Percentiles rank a stretch among this genome's conserved stretches.
Conservation (phyloP, 2,888 invertebrate species). For the Elysia crispata region DNA sequence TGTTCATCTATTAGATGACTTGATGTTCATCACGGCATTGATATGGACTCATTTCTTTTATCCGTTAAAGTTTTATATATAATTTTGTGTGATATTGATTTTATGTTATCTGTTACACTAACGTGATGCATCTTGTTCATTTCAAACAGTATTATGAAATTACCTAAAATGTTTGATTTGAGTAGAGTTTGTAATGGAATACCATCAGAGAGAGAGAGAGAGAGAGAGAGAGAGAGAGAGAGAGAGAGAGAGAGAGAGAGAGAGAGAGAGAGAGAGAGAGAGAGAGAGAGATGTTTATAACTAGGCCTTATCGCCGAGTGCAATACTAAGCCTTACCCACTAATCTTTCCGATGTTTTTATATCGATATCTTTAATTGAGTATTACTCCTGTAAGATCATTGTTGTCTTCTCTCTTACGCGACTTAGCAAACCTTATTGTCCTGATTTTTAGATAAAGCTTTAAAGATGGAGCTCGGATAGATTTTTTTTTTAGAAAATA, state of each 20-base stretch:
- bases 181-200: not conserved
- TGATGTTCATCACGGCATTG: too few species aligned
- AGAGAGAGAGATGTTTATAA: slow-evolving; percentile 10
- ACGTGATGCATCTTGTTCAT: not conserved
- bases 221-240: slow-evolving; percentile 5
- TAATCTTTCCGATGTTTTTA: not conserved
- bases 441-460: too few species aligned
- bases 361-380: too few species aligned
- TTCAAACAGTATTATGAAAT: not conserved
- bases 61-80: too few species aligned
- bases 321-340: not conserved
- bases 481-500: too few species aligned
- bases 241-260: slow-evolving; percentile 5
- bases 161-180: not conserved
- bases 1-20: not conserved
- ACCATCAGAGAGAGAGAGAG: slow-evolving; percentile 6
- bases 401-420: too few species aligned
- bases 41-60: too few species aligned
- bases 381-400: too few species aligned
- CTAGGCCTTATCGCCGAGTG: not conserved
- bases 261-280: slow-evolving; percentile 30
- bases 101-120: too few species aligned
- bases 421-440: too few species aligned
- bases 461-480: too few species aligned
- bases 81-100: too few species aligned